Percentiles rank a stretch among this genome's conserved stretches.
These are phyloP conservation scores for Protosalanx chinensis DNA, from an alignment of 2,797 vertebrate species.

Conservation along the genomic window DNA sequence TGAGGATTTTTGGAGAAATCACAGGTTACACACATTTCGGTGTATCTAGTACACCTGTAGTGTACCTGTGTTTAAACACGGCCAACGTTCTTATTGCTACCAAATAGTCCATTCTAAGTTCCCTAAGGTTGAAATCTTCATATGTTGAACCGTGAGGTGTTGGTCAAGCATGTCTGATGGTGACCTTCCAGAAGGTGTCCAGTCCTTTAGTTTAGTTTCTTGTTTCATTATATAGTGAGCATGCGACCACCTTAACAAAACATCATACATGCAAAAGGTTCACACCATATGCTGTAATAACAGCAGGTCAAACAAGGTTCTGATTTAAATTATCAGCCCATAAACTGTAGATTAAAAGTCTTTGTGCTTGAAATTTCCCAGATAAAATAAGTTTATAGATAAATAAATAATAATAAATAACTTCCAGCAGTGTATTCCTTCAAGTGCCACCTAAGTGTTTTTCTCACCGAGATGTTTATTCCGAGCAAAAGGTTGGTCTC, in stretches of 20 bases:
- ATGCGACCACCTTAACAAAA: slow-evolving; percentile 3
- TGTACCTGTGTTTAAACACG: no score
- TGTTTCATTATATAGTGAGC: not conserved
- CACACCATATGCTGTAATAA: not conserved
- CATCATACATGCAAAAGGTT: not conserved
- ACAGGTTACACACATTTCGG: not conserved
- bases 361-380: slow-evolving; percentile 5
- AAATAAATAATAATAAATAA: not conserved
- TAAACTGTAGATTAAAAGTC: not conserved
- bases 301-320: not conserved
- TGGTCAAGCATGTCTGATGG: not conserved
- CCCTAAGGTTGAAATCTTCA: not conserved
- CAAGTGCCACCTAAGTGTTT: slow-evolving; percentile 1
- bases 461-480: not conserved
- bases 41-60: not conserved
- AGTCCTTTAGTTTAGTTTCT: not conserved
- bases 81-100: not conserved
- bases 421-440: not conserved
- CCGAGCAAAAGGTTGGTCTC: not conserved
- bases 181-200: not conserved
- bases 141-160: not conserved
- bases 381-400: not conserved
- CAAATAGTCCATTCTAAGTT: not conserved
- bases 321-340: not conserved
- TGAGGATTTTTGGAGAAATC: not conserved